These are phyloP conservation scores for Rhynchonycteris naso DNA, from an alignment of 2,797 vertebrate species.

Conservation along the genomic window DNA sequence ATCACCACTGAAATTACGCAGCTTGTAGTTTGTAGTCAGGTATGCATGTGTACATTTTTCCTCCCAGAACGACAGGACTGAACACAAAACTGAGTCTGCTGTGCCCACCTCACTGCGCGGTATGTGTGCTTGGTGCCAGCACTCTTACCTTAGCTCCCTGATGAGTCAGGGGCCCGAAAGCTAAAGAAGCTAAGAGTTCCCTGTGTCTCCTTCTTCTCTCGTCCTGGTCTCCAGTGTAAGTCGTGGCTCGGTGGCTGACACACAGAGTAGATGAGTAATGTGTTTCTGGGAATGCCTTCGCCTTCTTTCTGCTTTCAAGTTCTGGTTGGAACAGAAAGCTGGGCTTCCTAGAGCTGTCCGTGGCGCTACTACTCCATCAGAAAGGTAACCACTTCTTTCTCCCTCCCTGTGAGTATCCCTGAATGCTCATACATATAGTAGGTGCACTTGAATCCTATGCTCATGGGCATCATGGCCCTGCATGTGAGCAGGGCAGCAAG, in stretches of 20 bases:
- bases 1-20: not conserved
- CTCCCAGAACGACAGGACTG: not conserved
- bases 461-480: not conserved
- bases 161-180: not conserved
- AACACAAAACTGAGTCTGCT: not conserved
- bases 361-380: not conserved
- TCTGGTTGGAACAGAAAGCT: not conserved
- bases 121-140: not conserved
- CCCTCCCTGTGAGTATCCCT: not conserved
- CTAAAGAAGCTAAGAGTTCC: not conserved
- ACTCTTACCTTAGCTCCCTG: not conserved
- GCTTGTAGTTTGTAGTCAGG: not conserved
- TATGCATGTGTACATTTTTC: not conserved
- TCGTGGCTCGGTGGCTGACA: not conserved
- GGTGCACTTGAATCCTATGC: not conserved
- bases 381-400: not conserved
- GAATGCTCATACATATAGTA: fast-evolving
- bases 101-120: not conserved
- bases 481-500: not conserved
- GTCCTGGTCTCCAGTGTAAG: not conserved
- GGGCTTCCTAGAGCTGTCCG: not conserved
- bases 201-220: not conserved
- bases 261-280: not conserved
- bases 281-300: not conserved
- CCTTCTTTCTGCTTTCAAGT: slow-evolving; percentile 7